Evolutionary conservation across 2,797 vertebrate species (phyloP).

Genomic region (Uromys caudimaculatus): DNA sequence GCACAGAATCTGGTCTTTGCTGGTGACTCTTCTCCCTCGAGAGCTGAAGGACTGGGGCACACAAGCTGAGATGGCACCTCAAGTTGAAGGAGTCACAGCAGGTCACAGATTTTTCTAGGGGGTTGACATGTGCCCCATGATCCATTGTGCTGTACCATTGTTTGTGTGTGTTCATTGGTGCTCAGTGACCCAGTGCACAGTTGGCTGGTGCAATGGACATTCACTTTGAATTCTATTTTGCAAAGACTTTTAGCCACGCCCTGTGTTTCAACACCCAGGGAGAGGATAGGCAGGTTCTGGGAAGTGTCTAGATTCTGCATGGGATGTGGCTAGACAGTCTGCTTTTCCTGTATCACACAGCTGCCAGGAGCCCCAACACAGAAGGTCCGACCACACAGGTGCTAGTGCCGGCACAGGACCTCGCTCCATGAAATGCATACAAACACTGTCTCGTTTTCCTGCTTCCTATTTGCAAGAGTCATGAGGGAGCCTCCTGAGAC

Average conservation of each 20-base stretch:
- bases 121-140: rapidly evolving
- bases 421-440: rapidly evolving
- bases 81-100: not conserved
- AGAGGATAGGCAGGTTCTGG: not conserved
- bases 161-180: rapidly evolving
- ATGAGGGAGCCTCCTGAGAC: not conserved
- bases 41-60: not conserved
- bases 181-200: not conserved
- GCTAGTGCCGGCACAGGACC: no score
- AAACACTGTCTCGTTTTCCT: not conserved
- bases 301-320: not conserved
- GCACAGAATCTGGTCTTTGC: not conserved
- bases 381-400: not conserved
- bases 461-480: not conserved
- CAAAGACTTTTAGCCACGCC: rapidly evolving
- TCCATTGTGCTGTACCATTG: no score
- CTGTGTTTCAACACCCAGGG: rapidly evolving
- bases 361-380: not conserved
- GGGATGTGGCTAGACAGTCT: not conserved
- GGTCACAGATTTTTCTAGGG: not conserved
- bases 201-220: rapidly evolving
- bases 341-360: not conserved
- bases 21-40: not conserved
- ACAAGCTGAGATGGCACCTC: rapidly evolving
- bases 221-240: rapidly evolving